These are phyloP conservation scores for Menura novaehollandiae DNA, from an alignment of 2,113 vertebrate genomes.

Conservation along the genomic window DNA sequence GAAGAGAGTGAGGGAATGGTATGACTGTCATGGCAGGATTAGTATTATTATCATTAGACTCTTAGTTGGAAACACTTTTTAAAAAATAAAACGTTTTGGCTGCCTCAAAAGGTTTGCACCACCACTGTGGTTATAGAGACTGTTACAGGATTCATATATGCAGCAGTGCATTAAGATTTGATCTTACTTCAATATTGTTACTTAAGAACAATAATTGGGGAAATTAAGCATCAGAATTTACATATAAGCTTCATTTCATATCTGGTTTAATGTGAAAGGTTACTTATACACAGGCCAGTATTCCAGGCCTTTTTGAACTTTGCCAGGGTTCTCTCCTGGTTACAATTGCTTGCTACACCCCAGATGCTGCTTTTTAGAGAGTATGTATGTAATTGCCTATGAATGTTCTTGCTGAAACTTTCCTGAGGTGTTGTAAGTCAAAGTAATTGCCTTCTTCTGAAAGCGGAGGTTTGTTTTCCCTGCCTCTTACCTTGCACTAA, in stretches of 20 bases:
- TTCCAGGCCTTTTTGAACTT: neutral
- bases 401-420: neutral
- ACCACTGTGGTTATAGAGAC: neutral
- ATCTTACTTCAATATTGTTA: neutral
- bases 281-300: neutral
- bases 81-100: neutral
- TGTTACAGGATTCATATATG: rapidly evolving
- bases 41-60: neutral
- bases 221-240: neutral
- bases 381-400: neutral
- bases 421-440: neutral
- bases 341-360: neutral
- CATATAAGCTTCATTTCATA: neutral
- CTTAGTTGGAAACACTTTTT: neutral
- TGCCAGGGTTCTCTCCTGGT: neutral
- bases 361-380: neutral
- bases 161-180: neutral
- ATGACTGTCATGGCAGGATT: neutral
- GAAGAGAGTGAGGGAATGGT: neutral
- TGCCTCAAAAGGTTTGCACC: neutral
- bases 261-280: neutral
- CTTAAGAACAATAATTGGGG: neutral
- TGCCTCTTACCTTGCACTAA: neutral
- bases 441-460: neutral
- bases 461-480: neutral